phyloP scores from a whole-genome alignment of 2,888 invertebrate species.

The Agonopterix heracliana region DNA sequence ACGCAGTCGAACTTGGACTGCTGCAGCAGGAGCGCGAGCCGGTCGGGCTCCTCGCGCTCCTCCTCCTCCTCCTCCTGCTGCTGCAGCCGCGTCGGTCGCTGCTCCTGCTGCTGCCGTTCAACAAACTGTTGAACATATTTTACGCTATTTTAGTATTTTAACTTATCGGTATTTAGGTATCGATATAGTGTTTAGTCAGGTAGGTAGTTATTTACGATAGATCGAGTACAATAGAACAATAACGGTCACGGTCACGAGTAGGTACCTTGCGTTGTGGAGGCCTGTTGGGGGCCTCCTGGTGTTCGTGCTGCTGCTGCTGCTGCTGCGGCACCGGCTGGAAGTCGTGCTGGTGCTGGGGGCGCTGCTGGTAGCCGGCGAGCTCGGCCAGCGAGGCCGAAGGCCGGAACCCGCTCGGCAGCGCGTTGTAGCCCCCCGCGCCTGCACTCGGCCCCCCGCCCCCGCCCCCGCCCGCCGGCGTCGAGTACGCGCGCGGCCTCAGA shows the following conservation, averaged over 20 bases:
- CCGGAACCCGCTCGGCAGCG: conserved; percentile 61
- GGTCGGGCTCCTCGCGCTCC: conserved; percentile 90
- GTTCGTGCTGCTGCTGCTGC: conserved; percentile 36
- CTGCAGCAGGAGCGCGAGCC: conserved; percentile 84
- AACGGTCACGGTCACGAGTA: no score
- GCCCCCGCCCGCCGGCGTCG: conserved; percentile 25
- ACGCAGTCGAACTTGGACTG: conserved; percentile 90
- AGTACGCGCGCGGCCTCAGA: conserved; percentile 64
- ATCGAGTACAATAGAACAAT: neutral
- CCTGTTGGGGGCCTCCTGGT: conserved; percentile 34
- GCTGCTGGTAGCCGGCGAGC: conserved; percentile 60
- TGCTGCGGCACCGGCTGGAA: conserved; percentile 8
- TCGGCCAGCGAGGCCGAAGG: conserved; percentile 63
- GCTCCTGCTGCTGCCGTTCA: conserved; percentile 44
- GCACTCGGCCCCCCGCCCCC: conserved; percentile 20
- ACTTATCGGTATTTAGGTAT: no score
- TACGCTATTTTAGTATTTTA: no score
- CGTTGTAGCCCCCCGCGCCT: conserved; percentile 32
- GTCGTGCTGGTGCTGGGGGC: conserved; percentile 16
- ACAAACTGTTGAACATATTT: neutral
- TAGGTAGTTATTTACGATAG: no score
- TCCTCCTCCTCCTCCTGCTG: conserved; percentile 73
- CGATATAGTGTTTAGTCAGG: no score
- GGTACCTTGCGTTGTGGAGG: conserved; percentile 50
- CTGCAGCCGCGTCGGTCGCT: conserved; percentile 49